Conservation (phyloP, 2,113 vertebrate genomes). For the Oncorhynchus keta region DNA sequence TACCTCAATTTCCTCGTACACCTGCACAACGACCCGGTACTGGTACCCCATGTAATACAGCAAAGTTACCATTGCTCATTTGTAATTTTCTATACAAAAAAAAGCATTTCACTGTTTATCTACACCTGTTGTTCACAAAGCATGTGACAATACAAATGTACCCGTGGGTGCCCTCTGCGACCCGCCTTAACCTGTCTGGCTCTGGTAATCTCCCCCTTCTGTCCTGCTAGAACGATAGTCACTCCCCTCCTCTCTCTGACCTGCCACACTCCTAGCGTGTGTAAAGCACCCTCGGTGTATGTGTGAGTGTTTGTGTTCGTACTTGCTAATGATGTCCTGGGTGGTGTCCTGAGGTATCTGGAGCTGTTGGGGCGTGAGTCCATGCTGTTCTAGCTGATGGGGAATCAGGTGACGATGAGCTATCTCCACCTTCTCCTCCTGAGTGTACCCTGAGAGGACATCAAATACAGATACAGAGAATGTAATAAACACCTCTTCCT, state of each 20-base stretch:
- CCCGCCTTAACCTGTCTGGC: not conserved
- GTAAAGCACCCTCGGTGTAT: not conserved
- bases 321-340: constrained; percentile 84
- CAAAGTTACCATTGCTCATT: no score
- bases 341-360: constrained; percentile 85
- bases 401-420: constrained; percentile 94
- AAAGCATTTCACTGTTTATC: no score
- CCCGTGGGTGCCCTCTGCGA: not conserved
- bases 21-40: no score
- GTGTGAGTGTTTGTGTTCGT: constrained; percentile 15
- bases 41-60: no score
- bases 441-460: constrained; percentile 86
- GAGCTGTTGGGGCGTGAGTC: constrained; percentile 89
- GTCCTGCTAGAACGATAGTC: no score
- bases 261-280: not conserved
- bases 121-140: no score
- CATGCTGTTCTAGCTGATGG: constrained; percentile 93
- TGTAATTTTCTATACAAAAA: no score
- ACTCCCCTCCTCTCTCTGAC: no score
- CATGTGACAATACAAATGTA: not conserved
- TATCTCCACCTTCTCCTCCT: constrained; percentile 98
- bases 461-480: not conserved
- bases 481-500: no score
- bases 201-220: not conserved
- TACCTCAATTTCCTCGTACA: no score